Conservation (phyloP, 2,888 invertebrate species). For the Machimus rusticus region DNA sequence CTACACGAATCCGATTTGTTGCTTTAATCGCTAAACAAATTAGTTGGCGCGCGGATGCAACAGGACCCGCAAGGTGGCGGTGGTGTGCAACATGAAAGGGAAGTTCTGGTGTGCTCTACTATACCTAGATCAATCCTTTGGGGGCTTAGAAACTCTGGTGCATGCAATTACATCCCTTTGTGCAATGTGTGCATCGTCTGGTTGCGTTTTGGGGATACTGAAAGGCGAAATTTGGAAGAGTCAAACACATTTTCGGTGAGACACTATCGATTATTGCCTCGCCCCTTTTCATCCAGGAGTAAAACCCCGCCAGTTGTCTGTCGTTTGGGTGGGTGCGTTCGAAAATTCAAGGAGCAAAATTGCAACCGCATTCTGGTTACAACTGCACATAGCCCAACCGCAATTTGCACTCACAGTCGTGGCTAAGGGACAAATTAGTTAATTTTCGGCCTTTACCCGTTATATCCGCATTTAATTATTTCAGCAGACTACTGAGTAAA, state of each 20-base stretch:
- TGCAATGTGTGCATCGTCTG: not conserved
- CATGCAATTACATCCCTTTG: not conserved
- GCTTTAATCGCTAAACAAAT: constrained; percentile 14
- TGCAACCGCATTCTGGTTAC: not conserved
- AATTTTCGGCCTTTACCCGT: not conserved
- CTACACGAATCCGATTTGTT: constrained; percentile 3
- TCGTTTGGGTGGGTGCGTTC: not conserved
- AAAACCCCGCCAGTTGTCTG: not conserved
- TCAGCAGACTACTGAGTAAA: constrained; percentile 19
- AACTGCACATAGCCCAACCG: not conserved
- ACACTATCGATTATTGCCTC: not conserved
- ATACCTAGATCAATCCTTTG: not conserved
- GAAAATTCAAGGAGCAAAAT: not conserved
- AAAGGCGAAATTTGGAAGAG: not conserved
- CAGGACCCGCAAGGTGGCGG: not conserved
- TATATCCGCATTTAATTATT: constrained; percentile 17
- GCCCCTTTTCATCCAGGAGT: not conserved
- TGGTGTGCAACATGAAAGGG: not conserved
- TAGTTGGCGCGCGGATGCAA: constrained; percentile 14
- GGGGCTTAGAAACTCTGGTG: not conserved
- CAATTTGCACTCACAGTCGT: not conserved
- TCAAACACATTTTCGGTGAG: not conserved
- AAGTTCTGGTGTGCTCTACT: not conserved
- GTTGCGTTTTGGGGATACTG: not conserved
- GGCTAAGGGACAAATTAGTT: not conserved